Percentiles rank a stretch among this genome's conserved stretches.
phyloP scores from a whole-genome alignment of 2,888 invertebrate genomes.

The Drosophila anomelani region DNA sequence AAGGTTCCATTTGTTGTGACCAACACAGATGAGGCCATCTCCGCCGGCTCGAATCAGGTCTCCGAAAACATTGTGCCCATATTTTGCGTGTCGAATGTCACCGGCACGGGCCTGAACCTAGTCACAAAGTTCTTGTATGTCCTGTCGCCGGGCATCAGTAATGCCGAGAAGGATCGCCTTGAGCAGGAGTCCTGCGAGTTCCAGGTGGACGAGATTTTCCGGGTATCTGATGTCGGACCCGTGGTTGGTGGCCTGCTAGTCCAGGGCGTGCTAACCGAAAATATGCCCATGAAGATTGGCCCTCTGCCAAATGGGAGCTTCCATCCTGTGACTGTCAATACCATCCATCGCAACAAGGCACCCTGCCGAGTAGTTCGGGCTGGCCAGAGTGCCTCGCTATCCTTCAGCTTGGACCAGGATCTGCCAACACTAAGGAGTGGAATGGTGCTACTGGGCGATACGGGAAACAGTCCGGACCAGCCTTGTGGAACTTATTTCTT shows the following conservation, averaged over 20 bases:
- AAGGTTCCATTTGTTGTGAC: conserved; percentile 88
- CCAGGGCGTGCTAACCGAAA: conserved; percentile 94
- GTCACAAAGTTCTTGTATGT: conserved; percentile 95
- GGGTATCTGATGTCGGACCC: conserved; percentile 92
- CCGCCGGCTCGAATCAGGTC: conserved; percentile 88
- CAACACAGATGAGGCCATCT: conserved; percentile 90
- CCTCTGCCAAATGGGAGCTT: conserved; percentile 93
- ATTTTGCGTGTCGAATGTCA: conserved; percentile 95
- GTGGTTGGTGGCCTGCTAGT: conserved; percentile 94
- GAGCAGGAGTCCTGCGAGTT: conserved; percentile 92
- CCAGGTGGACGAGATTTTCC: conserved; percentile 97
- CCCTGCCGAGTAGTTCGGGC: conserved; percentile 95
- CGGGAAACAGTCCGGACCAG: conserved; percentile 81
- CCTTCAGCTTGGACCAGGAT: conserved; percentile 85
- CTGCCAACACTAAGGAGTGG: conserved; percentile 89
- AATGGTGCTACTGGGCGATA: conserved; percentile 90
- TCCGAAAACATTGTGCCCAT: conserved; percentile 90
- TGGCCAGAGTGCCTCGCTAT: conserved; percentile 94
- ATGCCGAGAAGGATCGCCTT: conserved; percentile 89
- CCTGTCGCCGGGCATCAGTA: conserved; percentile 88
- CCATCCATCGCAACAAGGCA: conserved; percentile 96
- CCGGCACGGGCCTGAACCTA: conserved; percentile 92
- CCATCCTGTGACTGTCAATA: conserved; percentile 90
- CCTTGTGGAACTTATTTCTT: conserved; percentile 88
- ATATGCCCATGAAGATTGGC: conserved; percentile 90